Base-by-base conservation (phyloP, 1,140 invertebrate species). In the Drosophila chauvacae region DNA sequence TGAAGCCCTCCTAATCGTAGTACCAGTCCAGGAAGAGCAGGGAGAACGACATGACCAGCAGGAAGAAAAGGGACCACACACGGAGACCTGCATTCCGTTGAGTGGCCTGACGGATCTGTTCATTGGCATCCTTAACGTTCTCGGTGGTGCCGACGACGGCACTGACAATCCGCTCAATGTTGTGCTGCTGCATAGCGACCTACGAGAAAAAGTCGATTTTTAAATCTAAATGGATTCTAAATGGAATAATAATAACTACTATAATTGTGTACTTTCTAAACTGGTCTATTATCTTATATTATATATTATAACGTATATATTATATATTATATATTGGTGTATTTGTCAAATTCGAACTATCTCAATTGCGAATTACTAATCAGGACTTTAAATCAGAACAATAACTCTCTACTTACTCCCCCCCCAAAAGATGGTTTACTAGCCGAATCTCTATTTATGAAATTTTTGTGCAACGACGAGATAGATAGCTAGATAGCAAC, bases 11-110 rank as follows among this genome's bases (percentile, higher is more conserved):
- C 96, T 95, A 98, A 90, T 97, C 96, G 95, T 99, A 99, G 92
- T 99, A 99, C 98, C 98, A 99, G 94, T 99, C 98, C 42, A 99
- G 94, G 93, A 99, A 99, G 18, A 99, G 93, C 45, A 99, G 93
- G 3, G 97, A 97, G 92, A 99, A 98, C 35, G 98, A 98, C 95
- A 99, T 97, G 39, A 99, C 97, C 65, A 99, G 93, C 41, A 99
- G 94, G 91, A 99, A 99, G 92, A 99, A 99, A 39, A 99, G 93
- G 70, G 99, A 96, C 95, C 97, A 99, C 1, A 98, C 97, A 84
- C 98, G 94, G 26, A 99, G 95, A 1, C 97, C 97, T 9, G 98
- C 98, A 93, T 98, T 99, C 60, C 98, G 96, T 93, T 98, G 97
- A 81, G 99, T 99, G 0, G 98, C 98, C 94, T 98, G 96, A 77